These are phyloP conservation scores for Dufourea novaeangliae DNA, from an alignment of 1,140 invertebrate species.

Conservation along the genomic window DNA sequence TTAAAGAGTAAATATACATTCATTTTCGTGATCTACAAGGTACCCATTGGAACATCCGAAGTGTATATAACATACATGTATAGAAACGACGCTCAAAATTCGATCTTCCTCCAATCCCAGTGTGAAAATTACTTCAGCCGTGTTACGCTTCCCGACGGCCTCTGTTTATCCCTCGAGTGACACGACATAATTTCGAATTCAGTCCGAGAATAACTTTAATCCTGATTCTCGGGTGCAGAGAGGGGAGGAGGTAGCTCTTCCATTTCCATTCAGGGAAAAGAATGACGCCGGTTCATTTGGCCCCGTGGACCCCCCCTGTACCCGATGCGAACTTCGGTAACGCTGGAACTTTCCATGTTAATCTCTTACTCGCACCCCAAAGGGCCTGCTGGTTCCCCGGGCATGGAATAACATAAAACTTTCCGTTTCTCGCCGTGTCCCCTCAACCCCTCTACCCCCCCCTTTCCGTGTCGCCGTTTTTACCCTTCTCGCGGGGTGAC, in stretches of 20 bases:
- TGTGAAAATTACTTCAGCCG: background rate
- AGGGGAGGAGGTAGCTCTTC: conserved; percentile 13
- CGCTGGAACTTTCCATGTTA: conserved; percentile 74
- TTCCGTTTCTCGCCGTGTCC: conserved; percentile 57
- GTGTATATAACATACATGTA: no score
- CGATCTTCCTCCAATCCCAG: background rate
- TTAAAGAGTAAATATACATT: no score
- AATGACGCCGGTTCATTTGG: conserved; percentile 63
- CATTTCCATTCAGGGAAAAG: conserved; percentile 49
- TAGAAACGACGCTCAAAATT: background rate
- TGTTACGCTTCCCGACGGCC: background rate
- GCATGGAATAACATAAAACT: conserved; percentile 68
- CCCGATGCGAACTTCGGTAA: conserved; percentile 69
- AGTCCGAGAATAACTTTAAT: conserved; percentile 27
- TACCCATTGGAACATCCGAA: no score
- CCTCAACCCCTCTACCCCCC: background rate
- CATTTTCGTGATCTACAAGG: no score
- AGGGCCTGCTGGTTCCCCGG: conserved; percentile 56
- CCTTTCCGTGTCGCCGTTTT: conserved; percentile 6
- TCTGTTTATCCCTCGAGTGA: background rate
- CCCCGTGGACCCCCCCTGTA: conserved; percentile 57
- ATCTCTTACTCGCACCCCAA: conserved; percentile 66
- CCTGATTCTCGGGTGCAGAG: conserved; percentile 2
- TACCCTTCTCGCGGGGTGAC: conserved; percentile 52
- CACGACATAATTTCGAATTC: conserved; percentile 5